These are phyloP conservation scores for Mycteria americana DNA, from an alignment of 2,797 vertebrate genomes.

Conservation along the genomic window DNA sequence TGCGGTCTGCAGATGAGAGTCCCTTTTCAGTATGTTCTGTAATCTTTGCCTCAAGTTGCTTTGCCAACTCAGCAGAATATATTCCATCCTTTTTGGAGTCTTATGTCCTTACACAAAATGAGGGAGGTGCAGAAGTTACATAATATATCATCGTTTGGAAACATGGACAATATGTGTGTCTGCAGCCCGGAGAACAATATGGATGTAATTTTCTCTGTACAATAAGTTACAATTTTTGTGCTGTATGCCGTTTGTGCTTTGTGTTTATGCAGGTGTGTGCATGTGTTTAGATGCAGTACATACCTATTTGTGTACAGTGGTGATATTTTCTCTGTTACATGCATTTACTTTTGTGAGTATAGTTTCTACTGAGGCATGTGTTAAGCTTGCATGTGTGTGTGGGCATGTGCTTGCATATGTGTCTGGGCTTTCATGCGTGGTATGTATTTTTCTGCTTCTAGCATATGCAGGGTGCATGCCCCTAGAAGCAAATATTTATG, in stretches of 20 bases:
- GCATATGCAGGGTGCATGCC: background rate
- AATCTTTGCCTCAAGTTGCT: background rate
- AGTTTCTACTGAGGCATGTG: background rate
- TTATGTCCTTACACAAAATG: background rate
- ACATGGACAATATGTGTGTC: fast-evolving
- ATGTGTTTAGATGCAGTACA: background rate
- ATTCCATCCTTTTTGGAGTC: background rate
- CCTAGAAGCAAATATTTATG: background rate
- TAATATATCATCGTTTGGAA: background rate
- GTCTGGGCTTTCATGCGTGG: background rate
- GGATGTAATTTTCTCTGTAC: background rate
- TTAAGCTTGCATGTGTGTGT: background rate
- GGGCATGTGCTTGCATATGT: background rate
- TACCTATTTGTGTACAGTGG: fast-evolving
- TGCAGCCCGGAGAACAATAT: background rate
- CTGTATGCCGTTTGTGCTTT: background rate
- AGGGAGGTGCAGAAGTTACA: background rate
- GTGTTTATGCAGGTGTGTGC: background rate
- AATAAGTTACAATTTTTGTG: background rate
- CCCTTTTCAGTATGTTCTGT: background rate
- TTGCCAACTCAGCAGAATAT: constrained; percentile 4
- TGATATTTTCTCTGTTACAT: background rate
- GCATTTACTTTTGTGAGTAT: background rate
- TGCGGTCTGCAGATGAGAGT: background rate
- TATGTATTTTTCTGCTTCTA: background rate